A percentile compares a stretch with the other conserved stretches of the same genome.
Evolutionary conservation across 2,113 vertebrate species (phyloP).

Genomic region (Pontoporia blainvillei): DNA sequence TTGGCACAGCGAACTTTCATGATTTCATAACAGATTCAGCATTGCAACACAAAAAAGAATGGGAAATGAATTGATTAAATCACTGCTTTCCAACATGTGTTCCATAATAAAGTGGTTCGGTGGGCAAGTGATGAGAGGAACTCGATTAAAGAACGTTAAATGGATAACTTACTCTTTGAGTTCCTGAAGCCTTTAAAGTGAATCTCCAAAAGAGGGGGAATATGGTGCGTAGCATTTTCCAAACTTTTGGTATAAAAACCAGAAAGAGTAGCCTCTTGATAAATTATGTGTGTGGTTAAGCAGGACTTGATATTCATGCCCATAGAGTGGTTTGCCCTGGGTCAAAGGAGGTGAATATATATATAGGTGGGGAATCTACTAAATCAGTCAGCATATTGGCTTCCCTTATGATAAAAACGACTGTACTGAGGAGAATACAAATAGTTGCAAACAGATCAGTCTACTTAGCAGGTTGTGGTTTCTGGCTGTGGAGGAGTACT

Average conservation of each 20-base stretch:
- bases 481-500: neutral
- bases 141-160: neutral
- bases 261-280: neutral
- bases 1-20: constrained; percentile 13
- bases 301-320: neutral
- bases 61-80: neutral
- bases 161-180: neutral
- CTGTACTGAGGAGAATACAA: neutral
- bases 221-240: neutral
- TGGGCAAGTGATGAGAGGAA: neutral
- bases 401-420: neutral
- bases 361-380: neutral
- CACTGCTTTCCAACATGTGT: neutral
- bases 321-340: neutral
- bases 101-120: neutral
- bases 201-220: neutral
- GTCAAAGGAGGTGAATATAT: neutral
- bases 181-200: constrained; percentile 12
- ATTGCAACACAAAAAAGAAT: neutral
- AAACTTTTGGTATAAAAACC: neutral
- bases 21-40: constrained; percentile 19
- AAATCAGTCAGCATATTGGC: neutral
- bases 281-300: neutral
- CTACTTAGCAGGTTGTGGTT: neutral
- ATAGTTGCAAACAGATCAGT: neutral